Evolutionary conservation across 2,888 invertebrate genomes (phyloP), one percentile per base, ranked within the genome.

Genomic region (Drosophila phalerata): DNA sequence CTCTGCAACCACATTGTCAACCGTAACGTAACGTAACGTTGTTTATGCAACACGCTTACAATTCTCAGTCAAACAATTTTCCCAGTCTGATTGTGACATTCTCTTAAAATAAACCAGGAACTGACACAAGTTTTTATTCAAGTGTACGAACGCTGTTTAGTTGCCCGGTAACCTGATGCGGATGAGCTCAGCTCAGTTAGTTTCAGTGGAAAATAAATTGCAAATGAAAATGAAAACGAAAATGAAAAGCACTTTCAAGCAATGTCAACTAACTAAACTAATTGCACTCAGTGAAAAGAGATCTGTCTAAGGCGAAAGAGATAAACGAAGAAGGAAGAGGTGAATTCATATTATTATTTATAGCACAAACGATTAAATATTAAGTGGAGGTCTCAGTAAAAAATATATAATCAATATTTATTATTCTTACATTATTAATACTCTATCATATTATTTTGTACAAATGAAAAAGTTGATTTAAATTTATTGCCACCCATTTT

Each of bases 41-140:
- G 67, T 63, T 72, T 71, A 69, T 71, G 62, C 70, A 69, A 75
- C 66, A 62, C 65, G 75, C 58, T 79, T 79, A 61, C 72, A 79
- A 68, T 61, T 64, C 65, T 45, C 49, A 42, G 19, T 55, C 42
- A 5, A 28, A 3, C n/a, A 22, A 22, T 22, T 22, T 4, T 4
- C 3, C 13, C 13, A 19, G 19, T 32, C 42, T 34, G 32, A 15
- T 11, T 25, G 15, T 64, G 66, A 68, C 77, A 68, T 42, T 22
- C 10, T n/a, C 42, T 19, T 32, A 34, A 56, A 55, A 63, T 58
- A 67, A 38, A 56, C 11, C 45, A 52, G 30, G 40, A 58, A 66
- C 53, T 28, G 17, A 60, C 45, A 47, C 25, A 47, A 30, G 25
- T 63, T 60, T 15, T 51, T 52, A 11, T 34, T 19, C 64, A 69